Conservation (phyloP, 2,113 vertebrate genomes). For the Oncorhynchus clarkii region DNA sequence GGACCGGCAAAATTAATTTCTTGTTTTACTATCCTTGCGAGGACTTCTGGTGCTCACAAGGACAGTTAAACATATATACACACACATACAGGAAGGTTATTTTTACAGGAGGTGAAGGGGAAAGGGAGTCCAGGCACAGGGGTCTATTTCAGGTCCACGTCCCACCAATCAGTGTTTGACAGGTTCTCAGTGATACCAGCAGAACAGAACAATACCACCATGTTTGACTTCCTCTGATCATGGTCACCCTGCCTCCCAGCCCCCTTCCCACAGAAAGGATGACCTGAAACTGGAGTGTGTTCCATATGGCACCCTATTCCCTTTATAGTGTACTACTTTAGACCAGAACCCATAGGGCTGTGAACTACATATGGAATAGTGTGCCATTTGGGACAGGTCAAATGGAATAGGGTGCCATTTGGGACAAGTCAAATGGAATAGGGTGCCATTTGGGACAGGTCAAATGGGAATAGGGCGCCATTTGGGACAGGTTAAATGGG, state of each 20-base stretch:
- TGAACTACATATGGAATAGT: neutral
- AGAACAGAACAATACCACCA: slow-evolving; percentile 55
- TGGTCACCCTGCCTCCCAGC: slow-evolving; percentile 30
- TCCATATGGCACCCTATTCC: too few relatives aligned
- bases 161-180: slow-evolving; percentile 62
- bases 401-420: too few relatives aligned
- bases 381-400: neutral
- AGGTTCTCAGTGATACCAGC: slow-evolving; percentile 55
- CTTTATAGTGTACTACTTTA: too few relatives aligned
- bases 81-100: slow-evolving; percentile 51
- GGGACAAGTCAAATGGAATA: too few relatives aligned
- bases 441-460: too few relatives aligned
- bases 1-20: too few relatives aligned
- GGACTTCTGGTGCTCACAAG: neutral
- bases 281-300: too few relatives aligned
- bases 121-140: slow-evolving; percentile 44
- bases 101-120: slow-evolving; percentile 64
- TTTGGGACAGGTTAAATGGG: too few relatives aligned
- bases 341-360: too few relatives aligned
- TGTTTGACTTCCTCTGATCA: slow-evolving; percentile 62
- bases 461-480: too few relatives aligned
- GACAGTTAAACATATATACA: slow-evolving; percentile 16
- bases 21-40: too few relatives aligned
- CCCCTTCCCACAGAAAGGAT: slow-evolving; percentile 23
- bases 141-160: slow-evolving; percentile 62